Evolutionary conservation across 2,797 vertebrate genomes (phyloP).

Genomic region (Ceyx erithaca): DNA sequence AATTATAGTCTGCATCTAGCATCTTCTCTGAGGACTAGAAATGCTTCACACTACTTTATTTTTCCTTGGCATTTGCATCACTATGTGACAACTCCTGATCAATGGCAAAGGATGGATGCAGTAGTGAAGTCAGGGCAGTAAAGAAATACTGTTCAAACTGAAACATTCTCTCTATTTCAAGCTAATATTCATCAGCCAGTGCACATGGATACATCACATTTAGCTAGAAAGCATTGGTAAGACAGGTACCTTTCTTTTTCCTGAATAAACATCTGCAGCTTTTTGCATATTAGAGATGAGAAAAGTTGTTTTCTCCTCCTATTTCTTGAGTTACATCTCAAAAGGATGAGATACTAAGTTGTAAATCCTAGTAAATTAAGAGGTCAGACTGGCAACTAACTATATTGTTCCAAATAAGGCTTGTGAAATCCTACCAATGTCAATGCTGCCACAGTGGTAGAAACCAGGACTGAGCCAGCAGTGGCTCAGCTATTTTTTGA

Average conservation of each 20-base stretch:
- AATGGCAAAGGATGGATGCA: background rate
- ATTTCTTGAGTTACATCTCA: background rate
- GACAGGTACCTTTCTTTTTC: background rate
- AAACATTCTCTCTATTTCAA: conserved; percentile 10
- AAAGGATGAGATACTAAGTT: background rate
- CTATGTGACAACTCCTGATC: background rate
- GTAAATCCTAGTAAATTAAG: background rate
- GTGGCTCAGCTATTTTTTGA: background rate
- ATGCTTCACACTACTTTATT: conserved; percentile 23
- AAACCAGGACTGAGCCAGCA: background rate
- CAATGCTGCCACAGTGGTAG: background rate
- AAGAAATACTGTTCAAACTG: background rate
- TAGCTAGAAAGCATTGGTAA: background rate
- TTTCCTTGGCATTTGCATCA: conserved; percentile 39
- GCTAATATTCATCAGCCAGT: background rate
- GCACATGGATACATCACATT: background rate
- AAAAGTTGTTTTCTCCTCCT: background rate
- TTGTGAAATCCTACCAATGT: background rate
- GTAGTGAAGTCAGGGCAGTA: background rate
- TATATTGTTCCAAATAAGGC: background rate
- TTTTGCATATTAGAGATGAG: background rate
- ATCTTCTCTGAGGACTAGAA: conserved; percentile 44
- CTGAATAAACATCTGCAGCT: background rate
- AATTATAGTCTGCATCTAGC: conserved; percentile 42
- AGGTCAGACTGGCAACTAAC: background rate